Evolutionary conservation across 2,797 vertebrate species (phyloP).

Genomic region (Diplodus sargus): DNA sequence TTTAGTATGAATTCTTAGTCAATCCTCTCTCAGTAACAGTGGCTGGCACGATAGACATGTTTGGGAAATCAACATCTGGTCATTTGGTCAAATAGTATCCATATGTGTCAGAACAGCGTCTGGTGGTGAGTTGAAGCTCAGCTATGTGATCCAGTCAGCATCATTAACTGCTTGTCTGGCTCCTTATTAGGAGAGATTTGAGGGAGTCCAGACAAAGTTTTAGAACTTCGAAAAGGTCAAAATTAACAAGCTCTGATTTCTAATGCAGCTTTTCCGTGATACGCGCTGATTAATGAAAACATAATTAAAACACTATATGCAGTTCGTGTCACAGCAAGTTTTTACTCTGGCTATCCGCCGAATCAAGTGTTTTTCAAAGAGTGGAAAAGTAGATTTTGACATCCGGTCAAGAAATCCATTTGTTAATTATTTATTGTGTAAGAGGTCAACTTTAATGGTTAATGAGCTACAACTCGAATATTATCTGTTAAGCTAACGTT

Average conservation of each 20-base stretch:
- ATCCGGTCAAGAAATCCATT: neutral
- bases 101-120: constrained; percentile 71
- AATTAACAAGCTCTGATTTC: constrained; percentile 44
- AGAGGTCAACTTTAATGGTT: neutral
- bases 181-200: constrained; percentile 68
- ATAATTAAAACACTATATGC: constrained; percentile 14
- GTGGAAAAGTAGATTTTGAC: neutral
- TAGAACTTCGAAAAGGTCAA: constrained; percentile 40
- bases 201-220: constrained; percentile 54
- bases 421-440: neutral
- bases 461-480: constrained; percentile 4
- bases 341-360: neutral
- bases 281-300: constrained; percentile 29
- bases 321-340: neutral
- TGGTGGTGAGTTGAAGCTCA: constrained; percentile 64
- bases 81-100: constrained; percentile 76
- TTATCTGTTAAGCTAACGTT: neutral
- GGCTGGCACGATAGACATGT: constrained; percentile 67
- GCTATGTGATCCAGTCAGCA: constrained; percentile 64
- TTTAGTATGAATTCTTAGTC: constrained; percentile 54
- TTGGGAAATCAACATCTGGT: constrained; percentile 78
- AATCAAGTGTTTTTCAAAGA: neutral
- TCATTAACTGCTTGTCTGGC: constrained; percentile 61
- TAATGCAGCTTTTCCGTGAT: constrained; percentile 35
- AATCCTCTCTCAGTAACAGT: constrained; percentile 64